These are phyloP conservation scores for Gadus chalcogrammus DNA, from an alignment of 2,113 vertebrate species.

Conservation along the genomic window DNA sequence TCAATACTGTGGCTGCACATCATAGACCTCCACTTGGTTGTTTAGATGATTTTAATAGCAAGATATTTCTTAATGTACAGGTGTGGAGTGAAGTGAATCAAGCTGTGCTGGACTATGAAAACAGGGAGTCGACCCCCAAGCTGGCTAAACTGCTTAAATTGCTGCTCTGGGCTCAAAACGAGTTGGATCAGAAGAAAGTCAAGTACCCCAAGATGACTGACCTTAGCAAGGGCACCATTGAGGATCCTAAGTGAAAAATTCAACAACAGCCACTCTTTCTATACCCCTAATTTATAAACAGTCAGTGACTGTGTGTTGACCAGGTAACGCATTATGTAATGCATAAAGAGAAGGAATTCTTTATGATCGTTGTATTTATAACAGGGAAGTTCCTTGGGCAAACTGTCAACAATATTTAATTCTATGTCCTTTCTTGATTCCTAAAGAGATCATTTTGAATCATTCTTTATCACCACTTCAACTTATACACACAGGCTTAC, in stretches of 20 bases:
- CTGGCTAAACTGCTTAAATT: conserved; percentile 97
- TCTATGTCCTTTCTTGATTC: too few relatives aligned
- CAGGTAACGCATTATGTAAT: conserved; percentile 55
- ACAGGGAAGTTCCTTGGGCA: conserved; percentile 49
- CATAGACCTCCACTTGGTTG: too few relatives aligned
- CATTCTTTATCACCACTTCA: too few relatives aligned
- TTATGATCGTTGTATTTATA: conserved; percentile 52
- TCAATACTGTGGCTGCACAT: background rate
- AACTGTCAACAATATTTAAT: conserved; percentile 55
- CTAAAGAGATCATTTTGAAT: too few relatives aligned
- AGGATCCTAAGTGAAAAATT: conserved; percentile 91
- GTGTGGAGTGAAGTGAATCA: conserved; percentile 99
- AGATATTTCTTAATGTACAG: conserved; percentile 61
- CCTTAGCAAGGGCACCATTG: conserved; percentile 94
- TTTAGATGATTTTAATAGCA: background rate
- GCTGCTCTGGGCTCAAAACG: conserved; percentile 97
- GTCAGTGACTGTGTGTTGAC: conserved; percentile 72
- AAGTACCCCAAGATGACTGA: conserved; percentile 99
- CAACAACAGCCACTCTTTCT: conserved; percentile 41
- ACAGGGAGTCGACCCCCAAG: conserved; percentile 94
- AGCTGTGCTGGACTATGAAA: conserved; percentile 92
- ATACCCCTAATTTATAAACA: conserved; percentile 71
- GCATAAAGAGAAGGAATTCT: conserved; percentile 51
- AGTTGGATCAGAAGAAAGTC: conserved; percentile 99
- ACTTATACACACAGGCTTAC: too few relatives aligned